Base-by-base conservation (phyloP, 2,888 invertebrate species). In the Nematopogon swammerdamellus region DNA sequence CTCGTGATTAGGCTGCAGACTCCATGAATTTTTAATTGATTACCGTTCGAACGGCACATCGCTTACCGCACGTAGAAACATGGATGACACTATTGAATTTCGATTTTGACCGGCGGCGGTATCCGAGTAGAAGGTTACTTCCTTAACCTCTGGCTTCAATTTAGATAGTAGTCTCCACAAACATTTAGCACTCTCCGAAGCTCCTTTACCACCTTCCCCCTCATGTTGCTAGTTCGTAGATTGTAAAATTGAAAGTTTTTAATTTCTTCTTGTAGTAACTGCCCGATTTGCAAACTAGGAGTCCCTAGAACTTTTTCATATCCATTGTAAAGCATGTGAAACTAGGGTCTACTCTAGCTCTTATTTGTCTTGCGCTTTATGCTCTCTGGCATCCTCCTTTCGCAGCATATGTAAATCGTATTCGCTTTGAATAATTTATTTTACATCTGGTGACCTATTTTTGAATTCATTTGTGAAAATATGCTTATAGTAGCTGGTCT, bases 11-110 rank as follows among this genome's bases (percentile, higher is more conserved):
- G n/a, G n/a, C n/a, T n/a, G n/a, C n/a, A 43, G 44, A 43, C 44
- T 17, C 52, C 50, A 53, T 53, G 46, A 45, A 52, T 51, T 54
- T 54, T 46, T 51, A 52, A 19, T 54, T 54, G 18, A 55, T 49
- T 19, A 44, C 50, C 36, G 42, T 53, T 29, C 20, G 49, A 44
- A 49, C 52, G 18, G 16, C n/a, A 8, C 14, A 25, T 25, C 25
- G 4, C 25, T 25, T 25, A 44, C 19, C 19, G 54, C 50, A 52
- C 36, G 17, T 29, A 53, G 19, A 48, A 52, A 54, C 50, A 53
- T 52, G 18, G 50, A 50, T 18, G 52, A 48, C 49, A 52, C 52
- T 3, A 52, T 51, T 20, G 29, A 48, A 46, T 53, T 55, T 48
- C 52, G 29, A 43, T 54, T 53, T 50, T 55, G 52, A 2, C 54